phyloP scores from a whole-genome alignment of 2,888 invertebrate genomes.

The Erebia epiphron region DNA sequence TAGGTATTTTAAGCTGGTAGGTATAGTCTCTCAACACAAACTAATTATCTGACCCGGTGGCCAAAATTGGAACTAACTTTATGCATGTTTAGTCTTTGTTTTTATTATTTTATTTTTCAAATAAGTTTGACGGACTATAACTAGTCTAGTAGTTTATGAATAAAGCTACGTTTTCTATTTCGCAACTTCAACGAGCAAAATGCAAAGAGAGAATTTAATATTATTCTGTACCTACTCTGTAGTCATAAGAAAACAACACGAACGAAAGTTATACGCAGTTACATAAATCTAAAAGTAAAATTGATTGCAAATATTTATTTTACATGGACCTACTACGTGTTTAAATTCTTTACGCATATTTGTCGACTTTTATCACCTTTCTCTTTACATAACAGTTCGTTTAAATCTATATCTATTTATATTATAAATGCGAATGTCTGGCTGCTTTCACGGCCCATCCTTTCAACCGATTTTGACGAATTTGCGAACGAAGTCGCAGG shows the following conservation, averaged over 20 bases:
- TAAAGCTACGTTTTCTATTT: conserved; percentile 4
- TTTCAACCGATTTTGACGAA: too few species aligned
- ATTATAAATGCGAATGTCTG: too few species aligned
- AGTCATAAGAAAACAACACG: conserved; percentile 6
- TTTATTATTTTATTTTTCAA: too few species aligned
- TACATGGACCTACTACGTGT: conserved; percentile 10
- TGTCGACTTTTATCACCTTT: conserved; percentile 31
- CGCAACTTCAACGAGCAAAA: neutral
- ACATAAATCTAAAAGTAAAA: conserved; percentile 23
- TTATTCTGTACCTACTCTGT: neutral
- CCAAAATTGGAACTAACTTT: too few species aligned
- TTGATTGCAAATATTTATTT: conserved; percentile 31
- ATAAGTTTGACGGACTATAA: too few species aligned
- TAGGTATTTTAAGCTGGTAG: too few species aligned
- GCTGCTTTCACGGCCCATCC: too few species aligned
- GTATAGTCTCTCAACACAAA: too few species aligned
- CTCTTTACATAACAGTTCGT: conserved; percentile 30
- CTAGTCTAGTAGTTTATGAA: too few species aligned
- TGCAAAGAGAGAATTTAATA: neutral
- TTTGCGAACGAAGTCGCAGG: too few species aligned
- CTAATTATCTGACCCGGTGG: too few species aligned
- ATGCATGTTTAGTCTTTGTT: too few species aligned
- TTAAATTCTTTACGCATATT: conserved; percentile 29
- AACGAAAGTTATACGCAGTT: conserved; percentile 8
- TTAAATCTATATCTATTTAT: neutral